Evolutionary conservation across 2,113 vertebrate species (phyloP).

Genomic region (Chionomys nivalis): DNA sequence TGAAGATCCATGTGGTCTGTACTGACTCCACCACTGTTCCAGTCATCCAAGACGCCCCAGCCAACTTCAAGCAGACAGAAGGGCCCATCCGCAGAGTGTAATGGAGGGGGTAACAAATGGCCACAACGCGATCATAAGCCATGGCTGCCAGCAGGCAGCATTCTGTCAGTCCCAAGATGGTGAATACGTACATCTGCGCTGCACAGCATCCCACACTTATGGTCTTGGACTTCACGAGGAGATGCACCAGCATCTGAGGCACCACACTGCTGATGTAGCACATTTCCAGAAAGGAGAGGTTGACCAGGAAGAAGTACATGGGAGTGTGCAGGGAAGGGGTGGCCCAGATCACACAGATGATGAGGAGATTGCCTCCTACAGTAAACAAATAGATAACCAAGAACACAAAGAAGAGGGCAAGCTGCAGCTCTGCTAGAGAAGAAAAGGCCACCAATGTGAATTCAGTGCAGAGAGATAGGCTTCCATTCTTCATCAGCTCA

Average conservation of each 20-base stretch:
- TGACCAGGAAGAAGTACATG: conserved; percentile 79
- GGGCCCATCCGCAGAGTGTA: conserved; percentile 64
- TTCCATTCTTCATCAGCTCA: not conserved
- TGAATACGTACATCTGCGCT: conserved; percentile 74
- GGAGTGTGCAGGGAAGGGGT: conserved; percentile 69
- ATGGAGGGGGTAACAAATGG: conserved; percentile 71
- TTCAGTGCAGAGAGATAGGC: conserved; percentile 54
- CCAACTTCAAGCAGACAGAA: conserved; percentile 51
- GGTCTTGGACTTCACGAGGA: conserved; percentile 68
- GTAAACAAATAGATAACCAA: conserved; percentile 65
- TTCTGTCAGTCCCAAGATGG: conserved; percentile 75
- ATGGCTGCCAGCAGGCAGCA: conserved; percentile 73
- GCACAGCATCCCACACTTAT: conserved; percentile 64
- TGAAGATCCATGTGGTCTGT: conserved; percentile 72
- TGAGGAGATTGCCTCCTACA: conserved; percentile 65
- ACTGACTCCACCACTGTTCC: conserved; percentile 63
- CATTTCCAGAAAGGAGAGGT: conserved; percentile 76
- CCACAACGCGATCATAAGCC: conserved; percentile 76
- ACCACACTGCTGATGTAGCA: conserved; percentile 75
- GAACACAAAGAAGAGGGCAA: conserved; percentile 67
- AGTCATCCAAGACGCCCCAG: conserved; percentile 53
- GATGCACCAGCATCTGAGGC: conserved; percentile 72
- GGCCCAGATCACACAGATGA: conserved; percentile 63
- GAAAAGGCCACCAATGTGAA: conserved; percentile 76
- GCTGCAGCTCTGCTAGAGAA: conserved; percentile 64